phyloP scores from a whole-genome alignment of 1,140 invertebrate genomes.

The Uloborus diversus region DNA sequence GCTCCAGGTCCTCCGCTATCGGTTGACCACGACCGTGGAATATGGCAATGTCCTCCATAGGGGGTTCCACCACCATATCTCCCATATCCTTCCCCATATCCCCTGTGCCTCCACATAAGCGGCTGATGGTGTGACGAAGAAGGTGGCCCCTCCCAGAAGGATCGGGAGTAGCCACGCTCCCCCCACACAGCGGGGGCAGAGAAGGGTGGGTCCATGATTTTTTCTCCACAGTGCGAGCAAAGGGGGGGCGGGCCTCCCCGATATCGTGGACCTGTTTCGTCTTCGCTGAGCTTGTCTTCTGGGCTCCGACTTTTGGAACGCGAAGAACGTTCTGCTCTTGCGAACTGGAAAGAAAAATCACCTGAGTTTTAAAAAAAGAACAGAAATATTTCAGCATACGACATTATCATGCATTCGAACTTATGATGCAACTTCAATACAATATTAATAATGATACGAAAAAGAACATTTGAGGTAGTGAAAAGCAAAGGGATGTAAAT shows the following conservation, averaged over 20 bases:
- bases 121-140: not conserved
- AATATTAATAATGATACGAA: no score
- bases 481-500: no score
- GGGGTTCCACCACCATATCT: not conserved
- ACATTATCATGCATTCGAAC: no score
- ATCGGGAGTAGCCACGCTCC: conserved; percentile 12
- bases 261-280: conserved; percentile 11
- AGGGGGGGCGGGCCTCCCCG: not conserved
- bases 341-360: conserved; percentile 12
- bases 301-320: conserved; percentile 43
- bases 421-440: no score
- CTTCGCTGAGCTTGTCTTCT: conserved; percentile 42
- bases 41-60: conserved; percentile 18
- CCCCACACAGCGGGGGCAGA: conserved; percentile 39
- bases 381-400: no score
- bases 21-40: conserved; percentile 35
- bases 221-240: conserved; percentile 45
- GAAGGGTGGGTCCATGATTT: not conserved
- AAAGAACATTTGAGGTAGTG: no score
- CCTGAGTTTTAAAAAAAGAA: no score
- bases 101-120: conserved; percentile 17
- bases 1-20: not conserved
- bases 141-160: conserved; percentile 22
- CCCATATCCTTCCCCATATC: conserved; percentile 28
- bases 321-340: conserved; percentile 8